Percentiles rank a stretch among this genome's conserved stretches.
These are phyloP conservation scores for Halcyon badia DNA, from an alignment of 2,797 vertebrate genomes.

Conservation along the genomic window DNA sequence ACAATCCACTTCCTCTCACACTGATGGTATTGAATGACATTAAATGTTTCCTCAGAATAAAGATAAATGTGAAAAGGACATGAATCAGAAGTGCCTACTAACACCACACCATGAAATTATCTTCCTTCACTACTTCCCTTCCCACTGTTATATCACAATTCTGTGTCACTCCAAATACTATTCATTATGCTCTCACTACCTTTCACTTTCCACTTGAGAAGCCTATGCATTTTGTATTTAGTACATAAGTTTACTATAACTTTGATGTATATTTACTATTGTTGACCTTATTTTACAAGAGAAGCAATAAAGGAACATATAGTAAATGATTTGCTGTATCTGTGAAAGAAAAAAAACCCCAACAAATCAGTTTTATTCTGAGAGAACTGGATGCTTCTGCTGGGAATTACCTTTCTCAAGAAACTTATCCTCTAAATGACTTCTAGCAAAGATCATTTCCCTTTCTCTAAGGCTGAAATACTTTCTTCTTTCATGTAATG, in stretches of 20 bases:
- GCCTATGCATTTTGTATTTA: not conserved
- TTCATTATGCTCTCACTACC: not conserved
- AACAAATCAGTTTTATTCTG: not conserved
- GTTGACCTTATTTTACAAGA: not conserved
- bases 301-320: not conserved
- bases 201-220: not conserved
- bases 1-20: not conserved
- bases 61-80: not conserved
- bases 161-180: not conserved
- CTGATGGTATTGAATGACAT: not conserved
- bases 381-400: not conserved
- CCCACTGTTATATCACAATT: not conserved
- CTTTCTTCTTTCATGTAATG: not conserved
- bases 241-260: not conserved
- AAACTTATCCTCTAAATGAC: not conserved
- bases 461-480: not conserved
- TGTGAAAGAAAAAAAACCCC: not conserved
- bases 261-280: not conserved
- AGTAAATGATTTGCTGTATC: not conserved
- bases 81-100: not conserved
- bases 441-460: not conserved
- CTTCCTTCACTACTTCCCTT: not conserved
- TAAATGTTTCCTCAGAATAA: not conserved
- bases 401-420: not conserved
- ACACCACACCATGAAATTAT: accelerated